Evolutionary conservation across 2,888 invertebrate species (phyloP).

Genomic region (Drosophila nr. medialis): DNA sequence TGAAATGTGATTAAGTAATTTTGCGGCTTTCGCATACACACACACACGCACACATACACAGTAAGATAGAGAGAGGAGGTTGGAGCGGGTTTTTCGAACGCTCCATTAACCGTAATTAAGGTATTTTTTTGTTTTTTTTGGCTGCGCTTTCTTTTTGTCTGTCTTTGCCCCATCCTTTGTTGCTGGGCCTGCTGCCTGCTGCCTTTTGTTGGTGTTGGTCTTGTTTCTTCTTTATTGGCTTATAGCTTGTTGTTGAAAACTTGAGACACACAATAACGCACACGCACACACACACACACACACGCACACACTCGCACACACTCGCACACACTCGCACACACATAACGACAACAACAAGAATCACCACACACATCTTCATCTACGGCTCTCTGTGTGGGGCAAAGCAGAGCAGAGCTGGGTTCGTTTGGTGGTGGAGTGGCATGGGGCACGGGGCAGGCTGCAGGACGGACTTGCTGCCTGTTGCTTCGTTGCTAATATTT

Average conservation of each 20-base stretch:
- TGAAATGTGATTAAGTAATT: conserved; percentile 82
- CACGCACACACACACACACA: conserved; percentile 21
- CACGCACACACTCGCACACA: conserved; percentile 33
- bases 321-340: conserved; percentile 37
- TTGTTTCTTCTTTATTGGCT: conserved; percentile 75
- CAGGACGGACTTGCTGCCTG: conserved; percentile 44
- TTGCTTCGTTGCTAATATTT: conserved; percentile 36
- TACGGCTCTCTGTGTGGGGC: conserved; percentile 51
- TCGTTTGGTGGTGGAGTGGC: background rate
- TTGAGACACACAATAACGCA: conserved; percentile 57
- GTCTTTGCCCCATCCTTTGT: conserved; percentile 23
- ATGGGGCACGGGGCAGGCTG: conserved; percentile 28
- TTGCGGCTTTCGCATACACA: conserved; percentile 71
- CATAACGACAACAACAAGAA: conserved; percentile 19
- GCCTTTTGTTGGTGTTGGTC: conserved; percentile 52
- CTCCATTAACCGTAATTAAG: conserved; percentile 84
- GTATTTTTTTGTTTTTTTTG: conserved; percentile 72
- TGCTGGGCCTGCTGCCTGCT: conserved; percentile 12
- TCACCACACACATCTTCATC: conserved; percentile 59
- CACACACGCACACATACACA: conserved; percentile 25
- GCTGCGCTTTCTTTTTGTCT: conserved; percentile 72
- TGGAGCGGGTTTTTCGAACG: conserved; percentile 63
- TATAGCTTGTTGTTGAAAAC: conserved; percentile 77
- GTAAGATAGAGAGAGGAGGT: background rate
- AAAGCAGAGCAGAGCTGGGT: conserved; percentile 24